A percentile compares a stretch with the other conserved stretches of the same genome.
phyloP scores from a whole-genome alignment of 2,113 vertebrate species.

The Lanius collurio region DNA sequence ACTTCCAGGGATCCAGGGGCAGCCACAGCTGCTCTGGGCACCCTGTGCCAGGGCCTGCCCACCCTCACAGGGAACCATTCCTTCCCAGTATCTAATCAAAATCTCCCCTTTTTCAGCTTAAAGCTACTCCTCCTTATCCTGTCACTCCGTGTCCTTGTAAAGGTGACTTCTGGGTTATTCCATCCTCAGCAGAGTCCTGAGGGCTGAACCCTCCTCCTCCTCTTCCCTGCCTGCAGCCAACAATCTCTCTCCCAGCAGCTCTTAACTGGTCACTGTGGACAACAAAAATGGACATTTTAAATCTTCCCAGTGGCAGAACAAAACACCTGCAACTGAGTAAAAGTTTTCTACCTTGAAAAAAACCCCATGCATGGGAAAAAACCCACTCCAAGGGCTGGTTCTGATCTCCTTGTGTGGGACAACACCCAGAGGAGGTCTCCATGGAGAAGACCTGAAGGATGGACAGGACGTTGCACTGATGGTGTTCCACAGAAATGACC shows the following conservation, averaged over 20 bases:
- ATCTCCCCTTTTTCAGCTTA: neutral
- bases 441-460: neutral
- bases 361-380: neutral
- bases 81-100: neutral
- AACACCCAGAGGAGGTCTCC: neutral
- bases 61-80: neutral
- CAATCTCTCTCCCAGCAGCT: neutral
- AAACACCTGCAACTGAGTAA: neutral
- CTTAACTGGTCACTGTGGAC: neutral
- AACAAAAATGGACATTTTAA: neutral
- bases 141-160: neutral
- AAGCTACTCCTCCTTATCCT: neutral
- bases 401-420: neutral
- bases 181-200: neutral
- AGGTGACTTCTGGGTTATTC: neutral
- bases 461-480: accelerated
- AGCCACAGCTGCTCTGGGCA: neutral
- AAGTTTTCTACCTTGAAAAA: neutral
- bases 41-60: neutral
- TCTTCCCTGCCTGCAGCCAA: neutral
- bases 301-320: neutral
- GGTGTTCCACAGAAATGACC: neutral
- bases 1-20: neutral
- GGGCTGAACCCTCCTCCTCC: neutral
- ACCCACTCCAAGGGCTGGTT: neutral